Conservation (phyloP, 2,113 vertebrate genomes). For the Suncus etruscus region DNA sequence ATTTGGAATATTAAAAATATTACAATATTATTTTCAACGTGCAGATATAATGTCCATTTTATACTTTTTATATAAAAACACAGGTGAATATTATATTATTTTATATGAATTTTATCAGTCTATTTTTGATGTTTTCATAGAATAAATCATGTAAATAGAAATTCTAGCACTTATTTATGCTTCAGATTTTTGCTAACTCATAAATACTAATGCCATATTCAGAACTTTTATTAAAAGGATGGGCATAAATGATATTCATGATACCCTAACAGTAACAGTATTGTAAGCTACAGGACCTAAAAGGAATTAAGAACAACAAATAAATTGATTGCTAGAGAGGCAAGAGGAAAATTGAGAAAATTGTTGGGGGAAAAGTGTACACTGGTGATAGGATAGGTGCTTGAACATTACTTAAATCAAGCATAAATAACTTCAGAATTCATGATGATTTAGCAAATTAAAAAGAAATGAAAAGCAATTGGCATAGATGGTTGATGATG, state of each 20-base stretch:
- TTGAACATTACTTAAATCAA: too few species aligned
- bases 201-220: neutral
- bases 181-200: neutral
- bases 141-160: neutral
- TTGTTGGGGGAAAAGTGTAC: too few species aligned
- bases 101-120: neutral
- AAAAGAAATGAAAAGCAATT: neutral
- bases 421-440: too few species aligned
- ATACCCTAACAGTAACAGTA: too few species aligned
- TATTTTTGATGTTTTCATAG: neutral
- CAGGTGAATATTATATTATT: neutral
- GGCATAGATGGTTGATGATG: neutral
- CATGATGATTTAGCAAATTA: too few species aligned
- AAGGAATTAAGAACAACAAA: too few species aligned
- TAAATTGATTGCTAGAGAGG: too few species aligned
- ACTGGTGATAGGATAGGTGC: too few species aligned
- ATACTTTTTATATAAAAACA: neutral
- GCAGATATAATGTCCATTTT: neutral
- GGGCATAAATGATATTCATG: neutral
- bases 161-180: neutral
- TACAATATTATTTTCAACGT: neutral
- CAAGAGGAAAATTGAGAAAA: too few species aligned
- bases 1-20: constrained; percentile 10
- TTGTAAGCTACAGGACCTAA: too few species aligned
- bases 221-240: neutral